Percentiles rank a stretch among this genome's conserved stretches.
Conservation (phyloP, 2,797 vertebrate species). For the Tauraco hartlaubi region DNA sequence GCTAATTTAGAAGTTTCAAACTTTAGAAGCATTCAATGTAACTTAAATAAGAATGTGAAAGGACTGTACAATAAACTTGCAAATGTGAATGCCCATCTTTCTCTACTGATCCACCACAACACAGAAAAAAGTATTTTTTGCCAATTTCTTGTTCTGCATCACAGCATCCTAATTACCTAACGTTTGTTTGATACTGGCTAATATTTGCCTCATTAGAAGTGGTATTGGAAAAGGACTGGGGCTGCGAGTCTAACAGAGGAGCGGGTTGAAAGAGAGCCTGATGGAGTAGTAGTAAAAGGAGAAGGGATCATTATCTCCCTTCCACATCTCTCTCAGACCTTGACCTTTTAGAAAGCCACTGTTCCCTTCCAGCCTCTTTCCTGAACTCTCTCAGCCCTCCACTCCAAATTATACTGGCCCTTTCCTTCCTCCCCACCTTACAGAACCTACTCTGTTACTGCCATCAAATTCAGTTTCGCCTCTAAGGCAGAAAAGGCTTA, state of each 20-base stretch:
- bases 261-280: background rate
- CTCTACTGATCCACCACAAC: background rate
- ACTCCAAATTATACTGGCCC: background rate
- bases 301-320: background rate
- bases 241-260: background rate
- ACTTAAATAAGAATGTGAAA: background rate
- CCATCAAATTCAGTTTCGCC: background rate
- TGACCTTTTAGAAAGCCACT: background rate
- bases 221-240: background rate
- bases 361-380: background rate
- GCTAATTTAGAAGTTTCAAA: background rate
- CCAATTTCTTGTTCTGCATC: background rate
- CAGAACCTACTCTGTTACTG: background rate
- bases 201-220: background rate
- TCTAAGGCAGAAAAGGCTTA: background rate
- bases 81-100: background rate
- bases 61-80: background rate
- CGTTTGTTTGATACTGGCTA: background rate
- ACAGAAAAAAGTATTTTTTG: background rate
- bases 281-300: background rate
- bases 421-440: background rate
- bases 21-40: rapidly evolving
- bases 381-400: background rate
- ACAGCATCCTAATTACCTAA: background rate
- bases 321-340: background rate